phyloP scores from a whole-genome alignment of 2,888 invertebrate genomes.

The Cerastoderma edule region DNA sequence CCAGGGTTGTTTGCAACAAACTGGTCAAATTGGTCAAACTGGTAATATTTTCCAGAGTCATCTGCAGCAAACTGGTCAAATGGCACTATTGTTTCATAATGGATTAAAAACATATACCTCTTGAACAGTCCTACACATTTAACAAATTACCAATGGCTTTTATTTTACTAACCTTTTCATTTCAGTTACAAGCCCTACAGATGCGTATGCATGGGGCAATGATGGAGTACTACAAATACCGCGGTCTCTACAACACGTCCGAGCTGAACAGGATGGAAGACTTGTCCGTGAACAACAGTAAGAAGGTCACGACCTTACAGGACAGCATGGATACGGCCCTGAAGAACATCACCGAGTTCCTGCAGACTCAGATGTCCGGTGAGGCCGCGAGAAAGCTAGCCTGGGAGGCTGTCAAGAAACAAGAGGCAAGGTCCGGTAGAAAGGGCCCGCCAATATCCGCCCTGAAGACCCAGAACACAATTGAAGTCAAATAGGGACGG shows the following conservation, averaged over 20 bases:
- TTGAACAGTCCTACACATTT: too few relatives aligned
- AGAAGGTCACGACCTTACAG: constrained; percentile 71
- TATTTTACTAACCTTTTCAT: constrained; percentile 19
- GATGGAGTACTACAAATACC: constrained; percentile 79
- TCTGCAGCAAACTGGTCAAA: too few relatives aligned
- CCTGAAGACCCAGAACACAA: constrained; percentile 36
- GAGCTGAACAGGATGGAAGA: constrained; percentile 77
- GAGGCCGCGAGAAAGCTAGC: constrained; percentile 66
- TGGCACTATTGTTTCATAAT: too few relatives aligned
- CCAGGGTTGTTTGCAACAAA: too few relatives aligned
- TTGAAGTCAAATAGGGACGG: constrained; percentile 34
- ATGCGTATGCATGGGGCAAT: constrained; percentile 78
- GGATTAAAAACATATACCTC: too few relatives aligned
- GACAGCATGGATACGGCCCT: constrained; percentile 77
- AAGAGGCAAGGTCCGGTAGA: constrained; percentile 41
- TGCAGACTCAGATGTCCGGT: constrained; percentile 77
- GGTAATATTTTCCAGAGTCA: too few relatives aligned
- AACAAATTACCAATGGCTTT: too few relatives aligned
- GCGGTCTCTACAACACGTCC: constrained; percentile 77
- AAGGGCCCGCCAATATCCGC: constrained; percentile 10
- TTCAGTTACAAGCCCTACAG: constrained; percentile 79
- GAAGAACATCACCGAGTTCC: constrained; percentile 76
- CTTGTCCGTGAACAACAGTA: constrained; percentile 72
- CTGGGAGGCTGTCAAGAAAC: constrained; percentile 63
- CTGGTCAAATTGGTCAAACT: too few relatives aligned